Percentiles rank a stretch among this genome's conserved stretches.
These are phyloP conservation scores for Orthosia cruda DNA, from an alignment of 2,888 invertebrate species.

Conservation along the genomic window DNA sequence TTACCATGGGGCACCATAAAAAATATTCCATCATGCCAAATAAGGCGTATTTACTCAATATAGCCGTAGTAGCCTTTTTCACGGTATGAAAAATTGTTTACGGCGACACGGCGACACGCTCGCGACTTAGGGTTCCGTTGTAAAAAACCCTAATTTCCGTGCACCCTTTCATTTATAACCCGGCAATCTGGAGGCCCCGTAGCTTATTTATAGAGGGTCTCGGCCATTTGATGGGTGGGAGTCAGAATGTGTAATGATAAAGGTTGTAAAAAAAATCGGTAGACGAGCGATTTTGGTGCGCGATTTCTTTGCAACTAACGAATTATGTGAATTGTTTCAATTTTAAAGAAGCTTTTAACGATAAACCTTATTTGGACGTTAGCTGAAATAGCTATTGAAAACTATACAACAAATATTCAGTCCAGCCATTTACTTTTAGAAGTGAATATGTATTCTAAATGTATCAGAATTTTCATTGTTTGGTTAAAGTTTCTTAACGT, in stretches of 20 bases:
- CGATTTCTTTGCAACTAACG: constrained; percentile 1
- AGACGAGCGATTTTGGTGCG: constrained; percentile 71
- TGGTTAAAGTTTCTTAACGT: too few species aligned
- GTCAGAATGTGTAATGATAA: constrained; percentile 91
- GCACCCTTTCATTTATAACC: constrained; percentile 91
- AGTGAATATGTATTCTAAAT: too few species aligned
- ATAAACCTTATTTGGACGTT: too few species aligned
- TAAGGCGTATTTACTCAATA: constrained; percentile 81
- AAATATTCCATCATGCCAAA: constrained; percentile 84
- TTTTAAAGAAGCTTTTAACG: too few species aligned
- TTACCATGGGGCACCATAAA: constrained; percentile 77
- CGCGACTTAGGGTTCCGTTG: constrained; percentile 83
- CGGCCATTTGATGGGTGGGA: constrained; percentile 88
- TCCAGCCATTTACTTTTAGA: too few species aligned
- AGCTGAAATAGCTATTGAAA: too few species aligned
- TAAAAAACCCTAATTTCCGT: constrained; percentile 92
- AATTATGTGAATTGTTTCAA: too few species aligned
- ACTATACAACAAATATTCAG: too few species aligned
- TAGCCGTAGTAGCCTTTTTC: constrained; percentile 81
- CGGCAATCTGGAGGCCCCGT: constrained; percentile 89
- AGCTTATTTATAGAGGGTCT: constrained; percentile 90
- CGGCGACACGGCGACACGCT: constrained; percentile 81
- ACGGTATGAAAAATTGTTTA: constrained; percentile 90
- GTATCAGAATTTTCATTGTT: too few species aligned
- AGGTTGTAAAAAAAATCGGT: constrained; percentile 83